phyloP scores from a whole-genome alignment of 1,140 invertebrate species.

The Eueides isabella region DNA sequence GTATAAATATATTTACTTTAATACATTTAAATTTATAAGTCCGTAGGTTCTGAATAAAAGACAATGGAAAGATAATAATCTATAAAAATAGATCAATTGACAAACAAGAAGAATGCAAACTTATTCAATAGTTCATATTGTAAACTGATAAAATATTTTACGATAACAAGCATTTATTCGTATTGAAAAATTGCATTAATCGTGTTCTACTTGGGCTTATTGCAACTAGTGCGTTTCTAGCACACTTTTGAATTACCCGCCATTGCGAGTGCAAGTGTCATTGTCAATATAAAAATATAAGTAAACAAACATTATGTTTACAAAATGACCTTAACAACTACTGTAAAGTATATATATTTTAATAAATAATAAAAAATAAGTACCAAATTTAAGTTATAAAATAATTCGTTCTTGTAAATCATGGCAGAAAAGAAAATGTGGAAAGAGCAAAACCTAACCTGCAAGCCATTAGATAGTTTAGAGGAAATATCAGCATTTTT shows the following conservation, averaged over 20 bases:
- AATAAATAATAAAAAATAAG: slow-evolving; percentile 15
- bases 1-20: slow-evolving; percentile 8
- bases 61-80: not conserved
- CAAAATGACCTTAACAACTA: not conserved
- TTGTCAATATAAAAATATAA: slow-evolving; percentile 42
- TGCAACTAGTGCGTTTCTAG: slow-evolving; percentile 8
- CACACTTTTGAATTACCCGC: slow-evolving; percentile 47
- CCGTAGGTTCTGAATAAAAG: not conserved
- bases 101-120: not conserved
- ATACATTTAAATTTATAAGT: not conserved
- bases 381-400: slow-evolving; percentile 7
- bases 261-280: slow-evolving; percentile 42
- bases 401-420: slow-evolving; percentile 25
- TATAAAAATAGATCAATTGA: not conserved
- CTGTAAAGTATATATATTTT: not conserved
- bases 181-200: slow-evolving; percentile 5
- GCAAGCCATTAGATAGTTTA: slow-evolving; percentile 64
- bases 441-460: slow-evolving; percentile 58
- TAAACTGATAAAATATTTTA: not conserved
- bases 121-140: not conserved
- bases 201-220: not conserved
- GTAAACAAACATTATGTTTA: slow-evolving; percentile 41
- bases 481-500: slow-evolving; percentile 63
- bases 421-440: slow-evolving; percentile 54
- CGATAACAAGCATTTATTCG: not conserved